These are phyloP conservation scores for Fistularia tabacaria DNA, from an alignment of 2,797 vertebrate genomes.

Conservation along the genomic window DNA sequence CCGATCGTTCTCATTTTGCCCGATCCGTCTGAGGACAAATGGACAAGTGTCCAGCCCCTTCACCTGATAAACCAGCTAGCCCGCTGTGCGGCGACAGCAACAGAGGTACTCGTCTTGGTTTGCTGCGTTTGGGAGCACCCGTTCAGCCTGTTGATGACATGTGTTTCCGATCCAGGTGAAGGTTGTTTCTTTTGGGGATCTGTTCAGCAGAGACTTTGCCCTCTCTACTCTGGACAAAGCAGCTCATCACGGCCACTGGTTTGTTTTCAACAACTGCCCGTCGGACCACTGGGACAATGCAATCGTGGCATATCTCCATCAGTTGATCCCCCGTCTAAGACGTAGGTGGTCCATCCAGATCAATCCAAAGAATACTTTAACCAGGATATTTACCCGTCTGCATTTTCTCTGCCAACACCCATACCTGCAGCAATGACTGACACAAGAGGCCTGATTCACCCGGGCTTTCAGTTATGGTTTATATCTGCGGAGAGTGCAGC, in stretches of 20 bases:
- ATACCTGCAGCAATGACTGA: neutral
- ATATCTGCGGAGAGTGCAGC: conserved; percentile 59
- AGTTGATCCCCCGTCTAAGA: conserved; percentile 36
- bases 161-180: conserved; percentile 59
- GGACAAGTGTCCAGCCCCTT: conserved; percentile 67
- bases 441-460: conserved; percentile 26
- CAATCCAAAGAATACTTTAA: neutral
- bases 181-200: conserved; percentile 69
- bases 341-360: conserved; percentile 39
- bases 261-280: conserved; percentile 81
- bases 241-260: conserved; percentile 75
- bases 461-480: conserved; percentile 80
- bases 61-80: conserved; percentile 69
- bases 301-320: conserved; percentile 55
- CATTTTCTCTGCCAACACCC: neutral
- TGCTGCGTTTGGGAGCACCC: no score
- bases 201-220: conserved; percentile 48
- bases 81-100: conserved; percentile 27
- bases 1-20: conserved; percentile 75
- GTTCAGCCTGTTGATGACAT: neutral
- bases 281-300: conserved; percentile 72
- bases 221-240: conserved; percentile 60
- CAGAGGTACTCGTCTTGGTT: conserved; percentile 51
- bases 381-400: neutral
- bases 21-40: conserved; percentile 24